phyloP scores from a whole-genome alignment of 2,113 vertebrate genomes.

The Gallinago media region DNA sequence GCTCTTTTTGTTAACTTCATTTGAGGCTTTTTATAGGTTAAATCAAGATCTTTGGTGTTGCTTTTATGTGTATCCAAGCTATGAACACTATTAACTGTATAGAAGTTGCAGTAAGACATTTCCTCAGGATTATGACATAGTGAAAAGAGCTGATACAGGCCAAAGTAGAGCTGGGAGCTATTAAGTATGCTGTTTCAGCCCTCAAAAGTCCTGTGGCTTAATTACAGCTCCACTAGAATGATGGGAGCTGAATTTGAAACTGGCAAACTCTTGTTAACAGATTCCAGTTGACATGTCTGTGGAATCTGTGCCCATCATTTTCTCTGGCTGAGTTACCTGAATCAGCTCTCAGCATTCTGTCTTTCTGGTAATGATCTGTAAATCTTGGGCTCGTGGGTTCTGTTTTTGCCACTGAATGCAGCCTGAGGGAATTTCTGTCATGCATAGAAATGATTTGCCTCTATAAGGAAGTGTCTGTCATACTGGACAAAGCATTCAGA shows the following conservation, averaged over 20 bases:
- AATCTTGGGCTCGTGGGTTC: not conserved
- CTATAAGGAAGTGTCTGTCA: not conserved
- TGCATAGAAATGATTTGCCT: not conserved
- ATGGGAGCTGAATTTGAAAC: not conserved
- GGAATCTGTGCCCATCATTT: not conserved
- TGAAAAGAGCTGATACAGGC: conserved; percentile 12
- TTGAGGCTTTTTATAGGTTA: not conserved
- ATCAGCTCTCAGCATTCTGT: not conserved
- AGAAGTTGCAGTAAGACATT: not conserved
- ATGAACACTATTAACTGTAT: not conserved
- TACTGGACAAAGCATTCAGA: not conserved
- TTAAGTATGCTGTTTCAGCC: not conserved
- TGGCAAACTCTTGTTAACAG: not conserved
- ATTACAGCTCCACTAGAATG: not conserved
- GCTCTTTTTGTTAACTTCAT: not conserved
- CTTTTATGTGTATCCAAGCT: conserved; percentile 15
- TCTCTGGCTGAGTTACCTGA: not conserved
- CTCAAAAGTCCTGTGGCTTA: not conserved
- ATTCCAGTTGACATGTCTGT: not conserved
- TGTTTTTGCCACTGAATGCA: not conserved
- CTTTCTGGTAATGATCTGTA: not conserved
- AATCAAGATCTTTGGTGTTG: not conserved
- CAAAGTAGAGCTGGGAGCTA: not conserved
- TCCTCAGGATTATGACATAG: not conserved
- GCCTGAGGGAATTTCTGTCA: not conserved